Percentiles rank a stretch among this genome's conserved stretches.
Evolutionary conservation across 2,888 invertebrate genomes (phyloP).

Genomic region (Autographa pulchrina): DNA sequence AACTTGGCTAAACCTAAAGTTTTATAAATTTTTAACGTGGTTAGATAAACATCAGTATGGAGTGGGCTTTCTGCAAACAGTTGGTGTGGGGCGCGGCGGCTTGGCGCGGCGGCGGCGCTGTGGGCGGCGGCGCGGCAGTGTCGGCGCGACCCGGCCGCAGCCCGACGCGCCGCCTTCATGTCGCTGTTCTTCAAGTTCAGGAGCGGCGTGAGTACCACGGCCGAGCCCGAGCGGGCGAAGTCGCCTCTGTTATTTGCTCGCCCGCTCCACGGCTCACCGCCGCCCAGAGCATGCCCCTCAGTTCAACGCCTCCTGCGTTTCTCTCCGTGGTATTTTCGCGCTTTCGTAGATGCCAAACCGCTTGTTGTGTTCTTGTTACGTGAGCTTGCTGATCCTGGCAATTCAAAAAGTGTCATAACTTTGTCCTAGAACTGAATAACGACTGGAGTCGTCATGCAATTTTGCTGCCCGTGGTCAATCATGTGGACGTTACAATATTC

Average conservation of each 20-base stretch:
- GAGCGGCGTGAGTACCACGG: constrained; percentile 83
- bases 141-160: constrained; percentile 68
- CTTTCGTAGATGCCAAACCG: neutral
- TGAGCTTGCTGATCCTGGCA: neutral
- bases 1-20: no score
- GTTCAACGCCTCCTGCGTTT: neutral
- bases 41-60: neutral
- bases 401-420: neutral
- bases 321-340: neutral
- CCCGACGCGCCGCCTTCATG: constrained; percentile 71
- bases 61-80: constrained; percentile 19
- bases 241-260: neutral
- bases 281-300: neutral
- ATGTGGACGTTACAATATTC: neutral
- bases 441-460: neutral
- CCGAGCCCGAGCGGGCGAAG: constrained; percentile 10
- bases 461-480: neutral
- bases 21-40: no score
- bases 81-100: constrained; percentile 32
- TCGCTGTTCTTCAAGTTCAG: constrained; percentile 89
- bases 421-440: neutral
- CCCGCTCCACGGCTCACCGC: constrained; percentile 1
- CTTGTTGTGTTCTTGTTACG: neutral
- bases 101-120: constrained; percentile 33
- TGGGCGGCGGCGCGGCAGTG: constrained; percentile 65